These are phyloP conservation scores for Porites lobata DNA, from an alignment of 92 coral and sea anemone genomes.

Conservation along the genomic window DNA sequence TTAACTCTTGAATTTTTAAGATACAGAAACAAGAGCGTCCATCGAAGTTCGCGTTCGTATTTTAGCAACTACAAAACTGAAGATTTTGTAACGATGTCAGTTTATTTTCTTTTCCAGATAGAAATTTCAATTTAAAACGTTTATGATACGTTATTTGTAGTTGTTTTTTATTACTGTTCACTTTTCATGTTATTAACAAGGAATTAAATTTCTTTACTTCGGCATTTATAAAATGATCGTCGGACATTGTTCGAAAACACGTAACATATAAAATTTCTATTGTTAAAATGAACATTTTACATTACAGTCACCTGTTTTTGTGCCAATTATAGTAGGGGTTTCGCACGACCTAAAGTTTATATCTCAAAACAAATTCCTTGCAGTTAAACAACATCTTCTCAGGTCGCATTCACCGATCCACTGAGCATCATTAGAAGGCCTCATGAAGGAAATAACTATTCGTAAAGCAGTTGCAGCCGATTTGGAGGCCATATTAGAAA, in stretches of 20 bases:
- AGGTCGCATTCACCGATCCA: background rate
- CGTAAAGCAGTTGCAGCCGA: conserved; percentile 81
- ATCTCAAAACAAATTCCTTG: conserved; percentile 2
- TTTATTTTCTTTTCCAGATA: too few relatives aligned
- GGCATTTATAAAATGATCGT: conserved; percentile 46
- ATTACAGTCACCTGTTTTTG: conserved; percentile 31
- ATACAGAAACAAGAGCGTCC: too few relatives aligned
- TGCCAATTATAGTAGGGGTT: conserved; percentile 22
- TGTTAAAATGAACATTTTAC: conserved; percentile 2
- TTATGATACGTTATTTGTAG: background rate
- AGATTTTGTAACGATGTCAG: background rate
- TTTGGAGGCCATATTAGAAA: conserved; percentile 76
- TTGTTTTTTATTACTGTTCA: background rate
- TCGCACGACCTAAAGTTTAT: conserved; percentile 27
- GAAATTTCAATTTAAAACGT: too few relatives aligned
- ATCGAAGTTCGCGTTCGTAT: too few relatives aligned
- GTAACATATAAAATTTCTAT: conserved; percentile 1
- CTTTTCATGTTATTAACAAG: background rate
- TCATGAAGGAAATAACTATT: conserved; percentile 81
- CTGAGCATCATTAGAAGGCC: background rate
- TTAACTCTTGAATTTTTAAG: too few relatives aligned
- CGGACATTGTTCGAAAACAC: conserved; percentile 2
- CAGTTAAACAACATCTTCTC: background rate
- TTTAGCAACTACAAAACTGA: background rate
- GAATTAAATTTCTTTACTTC: background rate